Conservation (phyloP, 2,797 vertebrate species). For the Hipposideros larvatus region DNA sequence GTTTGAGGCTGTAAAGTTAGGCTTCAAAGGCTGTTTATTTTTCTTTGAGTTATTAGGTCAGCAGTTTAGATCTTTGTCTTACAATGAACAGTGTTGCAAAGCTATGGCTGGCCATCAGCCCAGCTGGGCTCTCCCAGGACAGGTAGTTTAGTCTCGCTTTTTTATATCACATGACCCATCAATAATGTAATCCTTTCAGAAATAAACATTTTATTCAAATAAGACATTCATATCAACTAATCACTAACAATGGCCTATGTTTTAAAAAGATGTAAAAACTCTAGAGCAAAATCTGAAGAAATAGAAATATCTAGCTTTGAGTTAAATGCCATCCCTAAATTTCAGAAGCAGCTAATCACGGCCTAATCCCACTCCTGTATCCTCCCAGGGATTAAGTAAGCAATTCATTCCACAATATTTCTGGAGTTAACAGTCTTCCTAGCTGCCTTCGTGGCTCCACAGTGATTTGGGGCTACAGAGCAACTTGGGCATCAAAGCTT, state of each 20-base stretch:
- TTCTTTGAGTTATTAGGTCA: background rate
- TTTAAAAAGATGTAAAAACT: slow-evolving; percentile 39
- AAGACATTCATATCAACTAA: background rate
- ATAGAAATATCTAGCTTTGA: slow-evolving; percentile 58
- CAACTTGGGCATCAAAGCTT: slow-evolving; percentile 80
- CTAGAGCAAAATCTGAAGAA: slow-evolving; percentile 27
- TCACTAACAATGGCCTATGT: background rate
- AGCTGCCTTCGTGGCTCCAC: slow-evolving; percentile 28
- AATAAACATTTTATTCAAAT: slow-evolving; percentile 59
- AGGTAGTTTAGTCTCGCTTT: background rate
- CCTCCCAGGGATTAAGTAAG: slow-evolving; percentile 69
- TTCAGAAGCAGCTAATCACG: slow-evolving; percentile 64
- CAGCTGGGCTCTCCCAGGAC: background rate
- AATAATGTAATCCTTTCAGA: slow-evolving; percentile 34
- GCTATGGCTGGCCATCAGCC: background rate
- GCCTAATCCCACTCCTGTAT: slow-evolving; percentile 61
- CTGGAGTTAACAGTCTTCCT: slow-evolving; percentile 51
- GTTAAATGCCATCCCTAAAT: slow-evolving; percentile 66
- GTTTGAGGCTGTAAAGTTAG: background rate
- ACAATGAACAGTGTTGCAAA: background rate
- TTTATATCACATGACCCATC: background rate
- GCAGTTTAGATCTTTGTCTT: background rate
- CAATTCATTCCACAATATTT: slow-evolving; percentile 52
- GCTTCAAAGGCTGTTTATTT: slow-evolving; percentile 30
- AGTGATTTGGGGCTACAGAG: slow-evolving; percentile 58